phyloP scores from a whole-genome alignment of 2,797 vertebrate genomes.

The Pteropus rufus region DNA sequence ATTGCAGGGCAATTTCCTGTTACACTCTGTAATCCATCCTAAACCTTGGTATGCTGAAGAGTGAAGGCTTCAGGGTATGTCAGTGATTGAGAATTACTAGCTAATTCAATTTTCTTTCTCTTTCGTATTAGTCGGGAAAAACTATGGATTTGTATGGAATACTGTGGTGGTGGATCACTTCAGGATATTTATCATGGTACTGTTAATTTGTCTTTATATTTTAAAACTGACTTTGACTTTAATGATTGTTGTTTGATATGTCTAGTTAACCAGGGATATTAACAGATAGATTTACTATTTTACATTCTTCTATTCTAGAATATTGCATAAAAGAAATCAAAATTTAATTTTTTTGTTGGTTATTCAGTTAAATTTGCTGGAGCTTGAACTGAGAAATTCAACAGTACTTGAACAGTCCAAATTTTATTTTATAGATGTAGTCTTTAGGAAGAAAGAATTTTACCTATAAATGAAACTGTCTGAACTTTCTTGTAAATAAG shows the following conservation, averaged over 20 bases:
- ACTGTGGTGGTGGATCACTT: slow-evolving; percentile 97
- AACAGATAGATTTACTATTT: slow-evolving; percentile 10
- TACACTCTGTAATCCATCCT: not conserved
- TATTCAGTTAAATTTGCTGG: slow-evolving; percentile 21
- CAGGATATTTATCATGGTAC: slow-evolving; percentile 99
- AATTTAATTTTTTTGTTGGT: slow-evolving; percentile 13
- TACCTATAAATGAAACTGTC: not conserved
- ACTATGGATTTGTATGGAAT: slow-evolving; percentile 99
- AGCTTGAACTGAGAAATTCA: not conserved
- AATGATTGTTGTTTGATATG: slow-evolving; percentile 13
- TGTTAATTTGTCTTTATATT: not conserved
- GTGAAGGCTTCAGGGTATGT: not conserved
- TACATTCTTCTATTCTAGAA: not conserved
- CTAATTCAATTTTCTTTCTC: slow-evolving; percentile 58
- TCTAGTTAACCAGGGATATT: not conserved
- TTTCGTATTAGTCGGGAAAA: slow-evolving; percentile 93
- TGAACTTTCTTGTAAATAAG: not conserved
- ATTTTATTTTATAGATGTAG: slow-evolving; percentile 24
- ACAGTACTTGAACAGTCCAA: not conserved
- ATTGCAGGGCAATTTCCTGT: not conserved
- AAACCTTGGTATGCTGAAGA: not conserved
- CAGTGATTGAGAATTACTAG: not conserved
- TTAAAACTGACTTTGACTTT: not conserved
- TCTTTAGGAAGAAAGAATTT: slow-evolving; percentile 18
- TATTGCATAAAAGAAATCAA: not conserved